Evolutionary conservation across 2,888 invertebrate species (phyloP).

Genomic region (Campoplex nolae): DNA sequence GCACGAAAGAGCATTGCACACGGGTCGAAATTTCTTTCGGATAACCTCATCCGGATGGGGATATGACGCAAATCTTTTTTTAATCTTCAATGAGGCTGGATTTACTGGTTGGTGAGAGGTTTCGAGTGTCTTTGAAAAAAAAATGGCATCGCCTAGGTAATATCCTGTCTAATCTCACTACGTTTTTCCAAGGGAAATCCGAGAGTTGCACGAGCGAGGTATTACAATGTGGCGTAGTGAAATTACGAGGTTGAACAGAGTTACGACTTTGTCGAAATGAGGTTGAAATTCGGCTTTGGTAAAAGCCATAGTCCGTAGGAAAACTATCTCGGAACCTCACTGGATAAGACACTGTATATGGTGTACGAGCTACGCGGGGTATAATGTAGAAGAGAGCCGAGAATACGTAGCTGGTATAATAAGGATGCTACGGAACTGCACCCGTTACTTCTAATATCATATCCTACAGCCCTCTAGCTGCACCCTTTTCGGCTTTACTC

Average conservation of each 20-base stretch:
- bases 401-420: slow-evolving; percentile 78
- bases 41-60: not conserved
- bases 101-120: slow-evolving; percentile 1
- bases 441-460: slow-evolving; percentile 80
- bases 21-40: not conserved
- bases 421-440: slow-evolving; percentile 75
- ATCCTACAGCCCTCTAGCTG: slow-evolving; percentile 63
- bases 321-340: slow-evolving; percentile 2
- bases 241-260: slow-evolving; percentile 73
- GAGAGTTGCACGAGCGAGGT: not conserved
- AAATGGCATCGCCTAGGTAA: slow-evolving; percentile 21
- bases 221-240: slow-evolving; percentile 56
- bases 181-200: slow-evolving; percentile 11
- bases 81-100: slow-evolving; percentile 6
- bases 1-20: not conserved
- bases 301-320: not conserved
- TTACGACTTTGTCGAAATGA: slow-evolving; percentile 76
- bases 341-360: slow-evolving; percentile 40
- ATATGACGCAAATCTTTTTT: not conserved
- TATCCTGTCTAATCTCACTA: slow-evolving; percentile 56
- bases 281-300: slow-evolving; percentile 72
- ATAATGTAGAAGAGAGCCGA: slow-evolving; percentile 74
- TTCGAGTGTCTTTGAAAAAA: slow-evolving; percentile 8
- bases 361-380: slow-evolving; percentile 43
- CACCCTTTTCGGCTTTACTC: slow-evolving; percentile 41